Evolutionary conservation across 2,113 vertebrate genomes (phyloP).

Genomic region (Nyctibius bracteatus): DNA sequence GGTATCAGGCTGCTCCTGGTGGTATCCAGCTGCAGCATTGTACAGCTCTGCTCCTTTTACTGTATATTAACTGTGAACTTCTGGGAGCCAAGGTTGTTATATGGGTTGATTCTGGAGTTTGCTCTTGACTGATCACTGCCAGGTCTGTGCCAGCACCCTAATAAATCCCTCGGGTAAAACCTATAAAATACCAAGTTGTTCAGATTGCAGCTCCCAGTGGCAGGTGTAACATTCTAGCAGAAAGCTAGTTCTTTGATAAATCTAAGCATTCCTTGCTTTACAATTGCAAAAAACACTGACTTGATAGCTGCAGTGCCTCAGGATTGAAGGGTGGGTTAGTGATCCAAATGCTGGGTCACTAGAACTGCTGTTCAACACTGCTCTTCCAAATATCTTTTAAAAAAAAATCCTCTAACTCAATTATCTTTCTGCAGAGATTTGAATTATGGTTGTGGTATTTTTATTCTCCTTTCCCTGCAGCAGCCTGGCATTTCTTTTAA

Average conservation of each 20-base stretch:
- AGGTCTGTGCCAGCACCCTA: not conserved
- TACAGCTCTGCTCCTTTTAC: not conserved
- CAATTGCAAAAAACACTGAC: not conserved
- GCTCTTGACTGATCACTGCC: not conserved
- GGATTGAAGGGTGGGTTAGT: not conserved
- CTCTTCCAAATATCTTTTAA: not conserved
- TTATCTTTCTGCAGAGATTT: not conserved
- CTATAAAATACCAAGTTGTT: not conserved
- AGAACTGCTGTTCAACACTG: not conserved
- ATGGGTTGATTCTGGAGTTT: not conserved
- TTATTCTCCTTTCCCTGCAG: not conserved
- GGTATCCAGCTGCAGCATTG: not conserved
- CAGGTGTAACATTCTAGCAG: not conserved
- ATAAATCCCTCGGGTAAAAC: not conserved
- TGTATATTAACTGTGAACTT: not conserved
- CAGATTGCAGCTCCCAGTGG: not conserved
- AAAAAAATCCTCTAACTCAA: not conserved
- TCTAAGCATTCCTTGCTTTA: not conserved
- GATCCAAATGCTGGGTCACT: not conserved
- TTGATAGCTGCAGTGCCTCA: not conserved
- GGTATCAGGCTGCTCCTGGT: accelerated
- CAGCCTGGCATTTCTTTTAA: not conserved
- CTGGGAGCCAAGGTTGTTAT: not conserved
- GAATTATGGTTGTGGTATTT: not conserved
- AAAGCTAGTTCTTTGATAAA: not conserved